These are phyloP conservation scores for Oxytorus armatus DNA, from an alignment of 2,888 invertebrate species.

Conservation along the genomic window DNA sequence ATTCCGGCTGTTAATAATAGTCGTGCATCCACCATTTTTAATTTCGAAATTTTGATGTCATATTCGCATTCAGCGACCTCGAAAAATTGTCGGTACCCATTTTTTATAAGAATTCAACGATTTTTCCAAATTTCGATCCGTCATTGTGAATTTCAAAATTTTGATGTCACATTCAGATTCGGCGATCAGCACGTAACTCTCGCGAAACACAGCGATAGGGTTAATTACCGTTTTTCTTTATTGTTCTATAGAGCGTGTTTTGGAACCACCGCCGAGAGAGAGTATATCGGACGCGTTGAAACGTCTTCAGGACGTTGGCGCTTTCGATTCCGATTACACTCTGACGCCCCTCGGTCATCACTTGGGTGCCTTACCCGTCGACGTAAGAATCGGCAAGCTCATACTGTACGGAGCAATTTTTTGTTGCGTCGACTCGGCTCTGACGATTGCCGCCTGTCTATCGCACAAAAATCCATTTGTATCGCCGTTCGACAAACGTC, in stretches of 20 bases:
- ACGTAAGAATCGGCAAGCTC: slow-evolving; percentile 96
- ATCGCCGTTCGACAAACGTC: slow-evolving; percentile 89
- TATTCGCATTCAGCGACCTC: too few relatives aligned
- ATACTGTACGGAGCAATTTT: slow-evolving; percentile 97
- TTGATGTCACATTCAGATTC: too few relatives aligned
- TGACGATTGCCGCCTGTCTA: slow-evolving; percentile 95
- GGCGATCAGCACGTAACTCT: too few relatives aligned
- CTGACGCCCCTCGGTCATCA: slow-evolving; percentile 95
- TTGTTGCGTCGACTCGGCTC: slow-evolving; percentile 95
- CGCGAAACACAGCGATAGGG: too few relatives aligned
- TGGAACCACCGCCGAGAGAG: slow-evolving; percentile 90
- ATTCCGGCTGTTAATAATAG: too few relatives aligned
- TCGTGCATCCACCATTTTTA: too few relatives aligned
- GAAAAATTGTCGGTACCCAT: too few relatives aligned
- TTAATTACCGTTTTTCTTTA: too few relatives aligned
- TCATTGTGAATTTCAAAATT: too few relatives aligned
- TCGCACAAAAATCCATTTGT: slow-evolving; percentile 93
- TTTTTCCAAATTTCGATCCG: too few relatives aligned
- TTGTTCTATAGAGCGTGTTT: slow-evolving; percentile 86
- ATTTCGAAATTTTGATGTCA: too few relatives aligned
- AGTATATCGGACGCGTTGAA: slow-evolving; percentile 89
- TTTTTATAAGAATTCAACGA: too few relatives aligned
- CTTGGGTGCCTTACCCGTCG: slow-evolving; percentile 94
- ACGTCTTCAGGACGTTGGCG: slow-evolving; percentile 91
- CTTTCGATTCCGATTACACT: slow-evolving; percentile 90